These are phyloP conservation scores for Patella depressa DNA, from an alignment of 2,888 invertebrate species.

Conservation along the genomic window DNA sequence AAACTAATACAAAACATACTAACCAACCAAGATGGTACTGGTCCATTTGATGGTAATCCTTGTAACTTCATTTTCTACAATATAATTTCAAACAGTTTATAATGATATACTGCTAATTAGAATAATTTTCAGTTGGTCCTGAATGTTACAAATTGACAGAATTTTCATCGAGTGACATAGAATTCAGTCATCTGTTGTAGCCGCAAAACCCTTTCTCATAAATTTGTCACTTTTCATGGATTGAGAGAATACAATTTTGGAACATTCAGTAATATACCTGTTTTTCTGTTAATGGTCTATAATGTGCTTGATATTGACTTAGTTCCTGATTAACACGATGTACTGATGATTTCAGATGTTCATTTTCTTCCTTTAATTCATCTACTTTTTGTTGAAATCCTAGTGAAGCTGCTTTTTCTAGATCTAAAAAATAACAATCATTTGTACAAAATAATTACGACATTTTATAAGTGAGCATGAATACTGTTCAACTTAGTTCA, in stretches of 20 bases:
- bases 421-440: conserved; percentile 34
- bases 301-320: conserved; percentile 67
- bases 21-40: conserved; percentile 70
- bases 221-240: not conserved
- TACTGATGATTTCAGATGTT: conserved; percentile 59
- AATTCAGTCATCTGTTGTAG: too few relatives aligned
- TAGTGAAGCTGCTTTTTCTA: conserved; percentile 50
- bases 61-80: conserved; percentile 46
- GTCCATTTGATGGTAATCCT: conserved; percentile 67
- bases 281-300: conserved; percentile 49
- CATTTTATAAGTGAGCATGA: too few relatives aligned
- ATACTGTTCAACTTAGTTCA: too few relatives aligned
- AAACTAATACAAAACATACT: conserved; percentile 33
- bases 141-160: too few relatives aligned
- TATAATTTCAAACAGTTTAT: not conserved
- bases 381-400: conserved; percentile 54
- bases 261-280: conserved; percentile 27
- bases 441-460: too few relatives aligned
- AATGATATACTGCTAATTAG: too few relatives aligned
- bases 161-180: too few relatives aligned
- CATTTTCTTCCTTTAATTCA: conserved; percentile 64
- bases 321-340: conserved; percentile 67
- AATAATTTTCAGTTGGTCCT: too few relatives aligned
- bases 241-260: too few relatives aligned
- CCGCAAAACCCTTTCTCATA: too few relatives aligned